Evolutionary conservation across 2,888 invertebrate genomes (phyloP), one percentile per base, ranked within the genome.

Genomic region (Stenodema calcarata): DNA sequence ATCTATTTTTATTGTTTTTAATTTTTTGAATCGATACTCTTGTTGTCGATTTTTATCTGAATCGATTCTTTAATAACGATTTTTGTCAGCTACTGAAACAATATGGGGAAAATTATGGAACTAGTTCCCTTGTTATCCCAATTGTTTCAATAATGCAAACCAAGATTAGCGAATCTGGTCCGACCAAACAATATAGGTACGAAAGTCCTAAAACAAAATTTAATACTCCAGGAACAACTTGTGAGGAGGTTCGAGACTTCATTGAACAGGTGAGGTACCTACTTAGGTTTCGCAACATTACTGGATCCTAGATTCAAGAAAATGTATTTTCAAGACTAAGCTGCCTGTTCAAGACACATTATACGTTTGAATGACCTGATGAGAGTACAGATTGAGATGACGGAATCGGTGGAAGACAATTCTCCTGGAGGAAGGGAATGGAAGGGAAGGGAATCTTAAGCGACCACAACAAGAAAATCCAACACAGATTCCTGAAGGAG

Each of bases 261-360:
- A 84, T 87, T 80, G 87, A 88, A 87, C 79, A 88, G 70, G 85
- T 86, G 44, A 44, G 44, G 30, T 23, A 83, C 27, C 76, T 88
- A 83, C 27, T 81, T 88, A 47, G 87, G 86, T 1, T 41, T 70
- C 18, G 87, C 86, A 81, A 47, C 76, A 69, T 70, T 47, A 75
- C 27, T 69, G 54, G 76, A 83, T 81, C 78, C 42, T 86, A 70
- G 85, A 84, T 73, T 79, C 54, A 84, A 70, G 42, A 86, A 80
- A 80, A 54, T 28, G n/a, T 62, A 84, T 41, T 73, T 84, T 84
- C 69, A 84, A 70, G 75, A 75, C 41, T 42, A 69, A n/a, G 73
- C 35, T 30, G 76, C 76, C 42, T 23, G 35, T 41, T 41, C 76
- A 41, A 30, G 42, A 42, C 76, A 76, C 18, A 76, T 76, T 28